A percentile compares a stretch with the other conserved stretches of the same genome.
phyloP scores from a whole-genome alignment of 2,888 invertebrate genomes.

The Thelaira solivaga region DNA sequence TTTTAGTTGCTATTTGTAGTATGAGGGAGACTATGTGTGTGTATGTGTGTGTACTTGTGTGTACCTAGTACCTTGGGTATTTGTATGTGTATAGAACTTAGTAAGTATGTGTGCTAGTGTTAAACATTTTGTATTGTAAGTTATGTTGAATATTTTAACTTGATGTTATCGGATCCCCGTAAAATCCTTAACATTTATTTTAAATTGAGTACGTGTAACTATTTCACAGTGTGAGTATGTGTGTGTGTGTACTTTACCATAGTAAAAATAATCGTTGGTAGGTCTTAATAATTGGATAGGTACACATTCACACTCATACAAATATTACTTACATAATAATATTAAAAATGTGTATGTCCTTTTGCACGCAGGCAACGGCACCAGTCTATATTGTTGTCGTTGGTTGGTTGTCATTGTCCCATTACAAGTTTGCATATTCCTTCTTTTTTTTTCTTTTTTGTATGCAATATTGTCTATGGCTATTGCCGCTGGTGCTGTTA shows the following conservation, averaged over 20 bases:
- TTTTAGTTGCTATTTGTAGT: conserved; percentile 33
- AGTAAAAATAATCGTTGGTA: conserved; percentile 6
- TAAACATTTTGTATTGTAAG: conserved; percentile 41
- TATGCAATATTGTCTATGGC: conserved; percentile 4
- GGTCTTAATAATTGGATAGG: conserved; percentile 40
- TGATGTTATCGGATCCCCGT: conserved; percentile 52
- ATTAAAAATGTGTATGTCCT: not conserved
- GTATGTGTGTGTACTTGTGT: not conserved
- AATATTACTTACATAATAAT: not conserved
- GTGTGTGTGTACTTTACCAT: not conserved
- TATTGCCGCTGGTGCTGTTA: conserved; percentile 7
- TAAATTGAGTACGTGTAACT: conserved; percentile 35
- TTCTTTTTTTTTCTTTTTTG: not conserved
- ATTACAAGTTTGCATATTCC: not conserved
- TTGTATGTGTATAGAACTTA: not conserved
- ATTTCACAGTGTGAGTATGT: not conserved
- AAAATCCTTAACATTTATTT: conserved; percentile 54
- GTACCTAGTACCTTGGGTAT: too few species aligned
- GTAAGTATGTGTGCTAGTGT: not conserved
- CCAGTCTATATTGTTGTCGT: conserved; percentile 8
- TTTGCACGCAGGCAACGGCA: conserved; percentile 6
- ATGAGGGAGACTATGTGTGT: not conserved
- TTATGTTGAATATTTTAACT: conserved; percentile 47
- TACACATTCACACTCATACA: not conserved
- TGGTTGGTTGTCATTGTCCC: conserved; percentile 32